phyloP scores from a whole-genome alignment of 2,888 invertebrate species.

The Tachina lurida region DNA sequence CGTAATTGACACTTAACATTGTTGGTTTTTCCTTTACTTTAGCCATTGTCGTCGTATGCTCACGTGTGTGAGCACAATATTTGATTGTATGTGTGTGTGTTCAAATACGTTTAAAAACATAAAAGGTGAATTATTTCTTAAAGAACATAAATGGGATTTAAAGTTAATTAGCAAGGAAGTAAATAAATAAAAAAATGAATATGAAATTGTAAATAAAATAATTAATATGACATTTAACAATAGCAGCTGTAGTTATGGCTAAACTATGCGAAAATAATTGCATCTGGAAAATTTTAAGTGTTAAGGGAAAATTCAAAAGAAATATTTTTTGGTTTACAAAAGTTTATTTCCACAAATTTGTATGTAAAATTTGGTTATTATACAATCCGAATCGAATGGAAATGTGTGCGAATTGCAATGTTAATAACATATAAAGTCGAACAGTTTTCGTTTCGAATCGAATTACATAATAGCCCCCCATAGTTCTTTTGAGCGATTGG shows the following conservation, averaged over 20 bases:
- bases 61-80: neutral
- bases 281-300: constrained; percentile 37
- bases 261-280: constrained; percentile 28
- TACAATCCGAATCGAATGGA: too few relatives aligned
- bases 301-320: too few relatives aligned
- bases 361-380: too few relatives aligned
- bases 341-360: too few relatives aligned
- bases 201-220: neutral
- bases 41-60: constrained; percentile 23
- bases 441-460: too few relatives aligned
- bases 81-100: neutral
- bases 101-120: constrained; percentile 20
- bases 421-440: too few relatives aligned
- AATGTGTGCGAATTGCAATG: too few relatives aligned
- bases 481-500: too few relatives aligned
- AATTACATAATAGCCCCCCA: too few relatives aligned
- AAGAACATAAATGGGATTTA: constrained; percentile 57
- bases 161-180: constrained; percentile 62
- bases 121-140: constrained; percentile 61
- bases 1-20: constrained; percentile 73
- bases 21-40: constrained; percentile 59
- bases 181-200: constrained; percentile 52
- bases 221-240: too few relatives aligned
- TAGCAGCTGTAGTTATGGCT: neutral
- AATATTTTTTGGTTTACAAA: too few relatives aligned